phyloP scores from a whole-genome alignment of 2,888 invertebrate species.

The Dascillus cervinus region DNA sequence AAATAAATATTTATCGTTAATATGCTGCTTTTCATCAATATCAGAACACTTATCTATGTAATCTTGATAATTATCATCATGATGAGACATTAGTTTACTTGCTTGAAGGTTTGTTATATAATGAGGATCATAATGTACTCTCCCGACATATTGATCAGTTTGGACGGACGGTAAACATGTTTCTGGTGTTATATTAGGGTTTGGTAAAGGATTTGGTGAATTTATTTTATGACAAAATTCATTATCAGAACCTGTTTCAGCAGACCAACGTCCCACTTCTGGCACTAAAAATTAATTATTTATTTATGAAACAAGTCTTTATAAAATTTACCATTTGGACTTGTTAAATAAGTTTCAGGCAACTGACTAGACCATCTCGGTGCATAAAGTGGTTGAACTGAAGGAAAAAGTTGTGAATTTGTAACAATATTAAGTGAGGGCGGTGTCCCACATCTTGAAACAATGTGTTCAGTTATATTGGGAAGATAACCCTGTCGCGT shows the following conservation, averaged over 20 bases:
- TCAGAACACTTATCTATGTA: slow-evolving; percentile 61
- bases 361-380: slow-evolving; percentile 62
- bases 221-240: slow-evolving; percentile 55
- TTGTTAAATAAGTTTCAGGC: slow-evolving; percentile 55
- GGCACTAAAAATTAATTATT: slow-evolving; percentile 26
- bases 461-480: slow-evolving; percentile 50
- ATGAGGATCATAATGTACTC: slow-evolving; percentile 34
- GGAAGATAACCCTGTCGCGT: slow-evolving; percentile 49
- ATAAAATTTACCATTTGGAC: slow-evolving; percentile 39
- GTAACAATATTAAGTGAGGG: slow-evolving; percentile 56
- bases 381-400: slow-evolving; percentile 53
- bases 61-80: slow-evolving; percentile 44
- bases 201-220: slow-evolving; percentile 65
- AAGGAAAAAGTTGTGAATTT: slow-evolving; percentile 61
- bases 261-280: slow-evolving; percentile 64
- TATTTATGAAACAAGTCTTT: neutral
- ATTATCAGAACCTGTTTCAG: slow-evolving; percentile 70
- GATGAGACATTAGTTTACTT: slow-evolving; percentile 34
- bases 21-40: slow-evolving; percentile 62
- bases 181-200: slow-evolving; percentile 67
- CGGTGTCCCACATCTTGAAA: slow-evolving; percentile 46
- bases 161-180: slow-evolving; percentile 47
- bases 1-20: slow-evolving; percentile 73
- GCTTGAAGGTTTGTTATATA: slow-evolving; percentile 28
- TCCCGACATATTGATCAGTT: slow-evolving; percentile 45